Evolutionary conservation across 2,888 invertebrate species (phyloP), one percentile per base, ranked within the genome.

Genomic region (Lydus trimaculatus): DNA sequence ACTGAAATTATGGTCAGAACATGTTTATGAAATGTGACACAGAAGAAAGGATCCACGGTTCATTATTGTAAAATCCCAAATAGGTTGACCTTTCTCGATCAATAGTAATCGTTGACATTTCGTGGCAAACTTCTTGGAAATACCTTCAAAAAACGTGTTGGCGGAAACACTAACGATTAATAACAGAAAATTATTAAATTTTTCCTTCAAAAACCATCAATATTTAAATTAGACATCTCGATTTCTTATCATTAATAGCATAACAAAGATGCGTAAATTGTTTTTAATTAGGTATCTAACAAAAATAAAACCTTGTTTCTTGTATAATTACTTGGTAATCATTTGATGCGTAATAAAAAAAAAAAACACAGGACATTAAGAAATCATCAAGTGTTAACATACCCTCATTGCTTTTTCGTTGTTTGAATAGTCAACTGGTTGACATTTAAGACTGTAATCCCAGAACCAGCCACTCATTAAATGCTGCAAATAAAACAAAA

Each of bases 351-450:
- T 5, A 43, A 17, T 17, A 17, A 43, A 17, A 17, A 5, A 43
- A 8, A 43, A 8, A 1, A 9, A 9, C 8, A 48, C 2, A 20
- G 39, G 39, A 39, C 3, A 20, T 20, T 20, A 48, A 20, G 13
- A 52, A 13, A 52, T 25, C 25, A n/a, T 23, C 5, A 52, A 25
- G 5, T 25, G 11, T 52, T 9, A 58, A 87, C 92, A 90, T 86
- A 96, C 96, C 88, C 95, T 89, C 82, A 93, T 87, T n/a, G 96
- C 96, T 84, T 92, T 90, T 64, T 89, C 92, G 79, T 91, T 92
- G 79, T 91, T 90, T 31, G 96, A 95, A 86, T 97, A 98, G 86
- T 98, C 97, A 31, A 98, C 97, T 0, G 97, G 96, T 85, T 98
- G 95, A 82, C 98, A 98, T 74, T 93, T 90, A 77, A 94, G 91